Base-by-base conservation (phyloP, 2,113 vertebrate genomes). In the Emydura subglobosa region DNA sequence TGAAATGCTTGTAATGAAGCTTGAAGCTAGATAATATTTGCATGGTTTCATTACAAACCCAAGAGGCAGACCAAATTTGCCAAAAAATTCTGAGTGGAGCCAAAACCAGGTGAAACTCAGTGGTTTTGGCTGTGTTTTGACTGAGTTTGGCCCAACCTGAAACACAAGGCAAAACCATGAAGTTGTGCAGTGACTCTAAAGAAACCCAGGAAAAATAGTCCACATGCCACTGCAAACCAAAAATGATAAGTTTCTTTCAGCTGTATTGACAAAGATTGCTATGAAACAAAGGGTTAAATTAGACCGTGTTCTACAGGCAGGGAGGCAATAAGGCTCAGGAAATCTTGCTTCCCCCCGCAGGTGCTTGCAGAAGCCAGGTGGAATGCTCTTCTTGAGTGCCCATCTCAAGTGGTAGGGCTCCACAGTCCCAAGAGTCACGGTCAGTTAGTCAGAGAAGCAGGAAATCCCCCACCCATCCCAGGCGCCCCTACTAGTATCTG, bases 41-140 rank as follows among this genome's bases (percentile, higher is more conserved):
- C 93, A 84, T 96, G 87, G 51, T 97, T 97, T 96, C 93, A 55
- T 93, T 96, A 93, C 87, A 96, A 94, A 94, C 79, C 91, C 59
- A 94, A 95, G 95, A 93, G 86, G 93, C 88, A 85, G 76, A 53
- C 89, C 91, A 92, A 89, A 89, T 91, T 96, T 95, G 65, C 87
- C 92, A 89, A 91, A 96, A 96, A 96, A 96, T 96, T 97, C 89
- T 84, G 88, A 0, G 72, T 24, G 2, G 87, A 92, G 85, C 89
- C 90, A 83, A 90, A 0, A 51, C 83, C 93, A 95, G 91, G 96
- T 95, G 91, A 87, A 90, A 93, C 87, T 25, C 89, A 4, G 82
- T 95, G 95, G 94, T 88, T 94, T 7, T 79, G 7, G 1, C 3
- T 90, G 44, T 50, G 8, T 80, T 25, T 87, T 17, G 57, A 25